A percentile compares a stretch with the other conserved stretches of the same genome.
Evolutionary conservation across 2,113 vertebrate species (phyloP).

Genomic region (Apteryx owenii): DNA sequence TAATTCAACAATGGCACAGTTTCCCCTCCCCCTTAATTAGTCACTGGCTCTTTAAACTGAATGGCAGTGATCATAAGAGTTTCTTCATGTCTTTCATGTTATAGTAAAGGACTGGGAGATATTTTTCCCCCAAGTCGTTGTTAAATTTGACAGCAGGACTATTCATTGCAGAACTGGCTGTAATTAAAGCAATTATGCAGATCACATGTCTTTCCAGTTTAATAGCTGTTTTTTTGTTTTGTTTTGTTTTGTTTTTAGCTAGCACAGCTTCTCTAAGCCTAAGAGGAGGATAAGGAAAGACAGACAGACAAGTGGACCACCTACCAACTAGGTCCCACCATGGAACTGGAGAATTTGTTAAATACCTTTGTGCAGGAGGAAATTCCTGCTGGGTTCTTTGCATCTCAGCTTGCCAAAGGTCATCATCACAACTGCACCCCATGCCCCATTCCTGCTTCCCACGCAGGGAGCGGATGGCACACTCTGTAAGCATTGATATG

Average conservation of each 20-base stretch:
- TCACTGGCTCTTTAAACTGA: slow-evolving; percentile 55
- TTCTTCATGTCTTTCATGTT: slow-evolving; percentile 76
- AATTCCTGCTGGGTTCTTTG: slow-evolving; percentile 35
- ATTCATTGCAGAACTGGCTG: slow-evolving; percentile 82
- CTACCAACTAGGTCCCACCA: slow-evolving; percentile 40
- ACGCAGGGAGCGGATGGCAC: slow-evolving; percentile 21
- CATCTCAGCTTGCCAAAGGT: slow-evolving; percentile 58
- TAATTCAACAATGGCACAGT: slow-evolving; percentile 40
- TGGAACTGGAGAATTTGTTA: slow-evolving; percentile 37
- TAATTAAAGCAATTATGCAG: slow-evolving; percentile 90
- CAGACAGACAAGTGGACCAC: slow-evolving; percentile 36
- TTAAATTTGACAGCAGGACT: slow-evolving; percentile 82
- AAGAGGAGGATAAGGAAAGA: slow-evolving; percentile 30
- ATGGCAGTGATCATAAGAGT: slow-evolving; percentile 73
- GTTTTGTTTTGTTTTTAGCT: not conserved
- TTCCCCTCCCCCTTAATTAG: slow-evolving; percentile 10
- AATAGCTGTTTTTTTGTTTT: slow-evolving; percentile 54
- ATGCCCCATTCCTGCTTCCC: slow-evolving; percentile 12
- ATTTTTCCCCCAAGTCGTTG: slow-evolving; percentile 75
- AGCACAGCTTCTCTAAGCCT: not conserved
- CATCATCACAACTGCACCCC: slow-evolving; percentile 29
- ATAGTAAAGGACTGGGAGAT: slow-evolving; percentile 75
- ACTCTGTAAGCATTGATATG: slow-evolving; percentile 3
- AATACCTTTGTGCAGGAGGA: slow-evolving; percentile 32
- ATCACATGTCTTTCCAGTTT: slow-evolving; percentile 84